Evolutionary conservation across 1,140 invertebrate species (phyloP).

Genomic region (Eueides isabella): DNA sequence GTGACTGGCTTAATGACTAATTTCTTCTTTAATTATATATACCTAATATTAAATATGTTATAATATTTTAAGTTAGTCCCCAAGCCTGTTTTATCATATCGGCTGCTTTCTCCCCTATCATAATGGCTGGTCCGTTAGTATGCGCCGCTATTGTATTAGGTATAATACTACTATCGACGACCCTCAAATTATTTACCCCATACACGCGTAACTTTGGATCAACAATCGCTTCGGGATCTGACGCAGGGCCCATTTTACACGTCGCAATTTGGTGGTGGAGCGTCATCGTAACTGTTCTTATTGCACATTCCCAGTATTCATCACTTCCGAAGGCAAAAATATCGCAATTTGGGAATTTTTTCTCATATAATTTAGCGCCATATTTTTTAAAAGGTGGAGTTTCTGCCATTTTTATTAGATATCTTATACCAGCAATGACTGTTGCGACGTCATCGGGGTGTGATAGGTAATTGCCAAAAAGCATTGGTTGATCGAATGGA

Average conservation of each 20-base stretch:
- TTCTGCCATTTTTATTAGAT: slow-evolving; percentile 83
- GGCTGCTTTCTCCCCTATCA: slow-evolving; percentile 94
- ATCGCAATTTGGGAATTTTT: slow-evolving; percentile 84
- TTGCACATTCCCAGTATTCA: slow-evolving; percentile 89
- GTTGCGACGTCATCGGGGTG: slow-evolving; percentile 86
- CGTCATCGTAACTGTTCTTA: slow-evolving; percentile 84
- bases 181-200: slow-evolving; percentile 86
- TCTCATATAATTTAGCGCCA: slow-evolving; percentile 82
- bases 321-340: slow-evolving; percentile 83
- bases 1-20: background rate
- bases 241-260: slow-evolving; percentile 88
- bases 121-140: slow-evolving; percentile 88
- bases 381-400: slow-evolving; percentile 85
- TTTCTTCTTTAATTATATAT: too few species aligned
- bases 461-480: slow-evolving; percentile 89
- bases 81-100: slow-evolving; percentile 87
- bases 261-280: slow-evolving; percentile 89
- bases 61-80: slow-evolving; percentile 50
- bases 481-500: slow-evolving; percentile 87
- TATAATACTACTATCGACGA: slow-evolving; percentile 90
- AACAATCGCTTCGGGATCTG: slow-evolving; percentile 88
- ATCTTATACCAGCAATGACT: slow-evolving; percentile 86
- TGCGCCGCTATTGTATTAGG: slow-evolving; percentile 88
- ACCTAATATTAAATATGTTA: background rate
- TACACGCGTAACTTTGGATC: slow-evolving; percentile 87